Percentiles rank a stretch among this genome's conserved stretches.
Evolutionary conservation across 2,113 vertebrate species (phyloP).

Genomic region (Lontra canadensis): DNA sequence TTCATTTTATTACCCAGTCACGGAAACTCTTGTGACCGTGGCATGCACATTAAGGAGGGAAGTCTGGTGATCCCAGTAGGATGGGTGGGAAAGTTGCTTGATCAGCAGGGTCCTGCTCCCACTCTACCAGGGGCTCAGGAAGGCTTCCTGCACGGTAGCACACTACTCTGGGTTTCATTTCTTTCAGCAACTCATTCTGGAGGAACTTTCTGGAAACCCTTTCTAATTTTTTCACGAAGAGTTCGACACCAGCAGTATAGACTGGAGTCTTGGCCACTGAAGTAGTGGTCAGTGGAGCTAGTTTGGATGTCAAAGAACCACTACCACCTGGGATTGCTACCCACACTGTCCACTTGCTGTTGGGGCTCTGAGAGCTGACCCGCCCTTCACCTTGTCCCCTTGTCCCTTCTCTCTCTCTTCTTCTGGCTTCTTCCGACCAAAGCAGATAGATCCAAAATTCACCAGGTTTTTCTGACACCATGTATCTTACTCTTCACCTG

Average conservation of each 20-base stretch:
- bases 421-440: background rate
- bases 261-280: too few species aligned
- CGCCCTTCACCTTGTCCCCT: background rate
- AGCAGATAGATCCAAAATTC: background rate
- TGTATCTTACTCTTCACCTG: background rate
- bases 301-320: too few species aligned
- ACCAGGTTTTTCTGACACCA: background rate
- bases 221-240: background rate
- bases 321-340: accelerated
- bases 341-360: background rate
- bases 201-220: background rate
- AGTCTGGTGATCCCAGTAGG: accelerated
- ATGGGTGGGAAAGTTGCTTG: background rate
- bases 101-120: background rate
- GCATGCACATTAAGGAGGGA: background rate
- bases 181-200: background rate
- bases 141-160: too few species aligned
- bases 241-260: background rate
- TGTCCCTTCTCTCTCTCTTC: background rate
- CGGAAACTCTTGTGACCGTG: accelerated
- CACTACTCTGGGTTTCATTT: background rate
- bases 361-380: background rate
- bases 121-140: background rate
- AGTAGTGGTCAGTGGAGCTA: background rate
- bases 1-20: background rate